phyloP scores from a whole-genome alignment of 2,113 vertebrate genomes.

The Protobothrops flavoviridis region DNA sequence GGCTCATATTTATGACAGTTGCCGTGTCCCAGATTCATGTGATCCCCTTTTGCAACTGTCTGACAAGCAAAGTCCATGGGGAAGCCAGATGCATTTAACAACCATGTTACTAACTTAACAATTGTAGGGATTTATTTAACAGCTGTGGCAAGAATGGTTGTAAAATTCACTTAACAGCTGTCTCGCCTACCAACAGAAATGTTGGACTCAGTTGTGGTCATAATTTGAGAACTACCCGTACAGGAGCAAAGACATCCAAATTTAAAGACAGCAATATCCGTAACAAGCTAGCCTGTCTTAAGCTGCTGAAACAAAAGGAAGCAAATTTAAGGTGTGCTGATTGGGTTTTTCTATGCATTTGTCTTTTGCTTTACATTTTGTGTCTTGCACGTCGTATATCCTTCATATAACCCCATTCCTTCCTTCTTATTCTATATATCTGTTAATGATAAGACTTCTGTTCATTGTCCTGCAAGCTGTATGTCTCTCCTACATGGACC shows the following conservation, averaged over 20 bases:
- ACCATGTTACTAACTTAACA: not conserved
- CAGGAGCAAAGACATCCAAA: not conserved
- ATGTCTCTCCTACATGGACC: no score
- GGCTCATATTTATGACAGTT: not conserved
- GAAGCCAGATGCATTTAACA: not conserved
- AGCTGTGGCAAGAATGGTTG: not conserved
- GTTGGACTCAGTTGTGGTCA: not conserved
- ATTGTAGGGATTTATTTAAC: not conserved
- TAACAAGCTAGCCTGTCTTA: not conserved
- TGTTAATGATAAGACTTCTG: not conserved
- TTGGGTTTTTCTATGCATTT: not conserved
- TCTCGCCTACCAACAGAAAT: not conserved
- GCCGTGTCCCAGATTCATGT: not conserved
- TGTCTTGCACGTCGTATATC: not conserved
- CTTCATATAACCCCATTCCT: not conserved
- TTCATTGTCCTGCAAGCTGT: not conserved
- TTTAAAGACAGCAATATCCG: not conserved
- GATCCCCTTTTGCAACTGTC: not conserved
- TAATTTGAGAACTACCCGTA: not conserved
- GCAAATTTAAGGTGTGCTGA: not conserved
- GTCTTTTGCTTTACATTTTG: not conserved
- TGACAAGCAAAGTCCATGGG: not conserved
- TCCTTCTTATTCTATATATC: not conserved
- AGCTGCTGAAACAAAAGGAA: not conserved
- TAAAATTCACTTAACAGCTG: not conserved